phyloP scores from a whole-genome alignment of 1,140 invertebrate genomes.

The Ptiloglossa arizonensis region DNA sequence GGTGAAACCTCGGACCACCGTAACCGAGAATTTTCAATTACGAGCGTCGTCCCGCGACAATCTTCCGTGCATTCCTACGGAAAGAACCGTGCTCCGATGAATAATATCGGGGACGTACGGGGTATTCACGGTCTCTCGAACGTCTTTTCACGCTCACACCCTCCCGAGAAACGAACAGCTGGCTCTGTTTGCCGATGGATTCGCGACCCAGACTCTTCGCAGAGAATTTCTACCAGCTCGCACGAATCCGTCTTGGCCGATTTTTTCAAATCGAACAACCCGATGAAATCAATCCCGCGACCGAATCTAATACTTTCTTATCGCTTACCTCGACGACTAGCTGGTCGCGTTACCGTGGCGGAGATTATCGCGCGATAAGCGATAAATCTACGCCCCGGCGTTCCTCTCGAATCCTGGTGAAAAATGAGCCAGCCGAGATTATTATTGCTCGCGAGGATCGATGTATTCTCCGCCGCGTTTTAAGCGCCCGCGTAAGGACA shows the following conservation, averaged over 20 bases:
- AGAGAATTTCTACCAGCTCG: neutral
- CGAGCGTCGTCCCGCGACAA: neutral
- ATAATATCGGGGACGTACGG: neutral
- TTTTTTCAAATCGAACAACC: neutral
- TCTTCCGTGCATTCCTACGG: too few relatives aligned
- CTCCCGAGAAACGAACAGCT: slow-evolving; percentile 18
- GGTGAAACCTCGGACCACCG: neutral
- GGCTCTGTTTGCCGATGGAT: slow-evolving; percentile 19
- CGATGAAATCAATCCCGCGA: slow-evolving; percentile 21
- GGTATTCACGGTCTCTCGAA: neutral
- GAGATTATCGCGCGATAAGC: slow-evolving; percentile 11
- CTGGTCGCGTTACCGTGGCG: neutral
- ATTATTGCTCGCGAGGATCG: neutral
- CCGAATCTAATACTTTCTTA: slow-evolving; percentile 21
- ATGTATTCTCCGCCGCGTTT: neutral
- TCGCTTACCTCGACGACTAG: neutral
- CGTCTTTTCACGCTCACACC: neutral
- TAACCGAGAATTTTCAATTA: slow-evolving; percentile 10
- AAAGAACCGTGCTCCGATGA: neutral
- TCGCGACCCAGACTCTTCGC: neutral
- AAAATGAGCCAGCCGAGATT: slow-evolving; percentile 12
- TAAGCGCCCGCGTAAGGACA: neutral
- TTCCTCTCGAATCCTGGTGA: neutral
- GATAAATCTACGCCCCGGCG: slow-evolving; percentile 4
- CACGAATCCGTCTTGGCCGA: too few relatives aligned